Evolutionary conservation across 2,797 vertebrate genomes (phyloP).

Genomic region (Ctenopoma kingsleyae): DNA sequence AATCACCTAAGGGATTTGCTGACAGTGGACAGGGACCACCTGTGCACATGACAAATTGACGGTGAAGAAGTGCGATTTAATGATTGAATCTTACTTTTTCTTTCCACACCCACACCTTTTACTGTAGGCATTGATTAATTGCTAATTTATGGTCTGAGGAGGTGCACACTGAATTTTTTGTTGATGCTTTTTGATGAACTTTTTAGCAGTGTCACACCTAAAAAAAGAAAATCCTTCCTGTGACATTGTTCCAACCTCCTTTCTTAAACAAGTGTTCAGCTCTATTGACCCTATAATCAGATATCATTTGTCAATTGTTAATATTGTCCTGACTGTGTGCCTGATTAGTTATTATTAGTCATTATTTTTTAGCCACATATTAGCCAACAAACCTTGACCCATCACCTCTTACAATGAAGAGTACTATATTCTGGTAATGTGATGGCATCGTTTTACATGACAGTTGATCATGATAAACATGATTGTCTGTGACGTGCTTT

Average conservation of each 20-base stretch:
- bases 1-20: background rate
- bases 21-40: slow-evolving; percentile 4
- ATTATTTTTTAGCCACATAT: too few relatives aligned
- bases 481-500: too few relatives aligned
- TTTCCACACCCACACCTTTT: background rate
- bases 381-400: too few relatives aligned
- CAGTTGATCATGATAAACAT: too few relatives aligned
- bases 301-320: background rate
- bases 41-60: background rate
- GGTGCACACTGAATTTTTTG: background rate
- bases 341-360: too few relatives aligned
- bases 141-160: background rate
- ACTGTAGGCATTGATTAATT: background rate
- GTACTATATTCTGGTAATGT: background rate
- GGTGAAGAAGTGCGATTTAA: slow-evolving; percentile 9
- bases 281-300: background rate
- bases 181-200: too few relatives aligned
- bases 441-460: background rate
- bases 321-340: background rate
- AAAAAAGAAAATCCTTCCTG: too few relatives aligned
- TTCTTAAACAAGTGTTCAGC: background rate
- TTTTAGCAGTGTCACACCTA: too few relatives aligned
- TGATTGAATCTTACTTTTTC: background rate
- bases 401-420: too few relatives aligned
- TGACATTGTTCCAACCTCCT: background rate